A percentile compares a stretch with the other conserved stretches of the same genome.
These are phyloP conservation scores for Enteromius thamalakanensis DNA, from an alignment of 2,797 vertebrate species.

Conservation along the genomic window DNA sequence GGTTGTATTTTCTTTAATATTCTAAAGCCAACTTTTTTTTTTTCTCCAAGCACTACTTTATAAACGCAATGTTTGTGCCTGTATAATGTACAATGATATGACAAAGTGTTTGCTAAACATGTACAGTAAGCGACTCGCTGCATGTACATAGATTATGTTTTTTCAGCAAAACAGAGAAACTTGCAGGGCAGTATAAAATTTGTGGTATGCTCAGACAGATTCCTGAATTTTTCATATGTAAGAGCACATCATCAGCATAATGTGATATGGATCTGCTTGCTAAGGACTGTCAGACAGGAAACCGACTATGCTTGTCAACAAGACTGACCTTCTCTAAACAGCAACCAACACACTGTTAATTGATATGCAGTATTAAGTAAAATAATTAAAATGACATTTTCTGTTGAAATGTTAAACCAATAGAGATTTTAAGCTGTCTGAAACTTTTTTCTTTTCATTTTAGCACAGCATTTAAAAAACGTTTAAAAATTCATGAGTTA, in stretches of 20 bases:
- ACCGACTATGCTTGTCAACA: neutral
- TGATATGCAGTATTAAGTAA: neutral
- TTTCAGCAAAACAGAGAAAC: neutral
- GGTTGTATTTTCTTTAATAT: neutral
- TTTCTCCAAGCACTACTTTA: neutral
- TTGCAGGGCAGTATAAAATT: neutral
- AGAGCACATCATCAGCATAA: constrained; percentile 11
- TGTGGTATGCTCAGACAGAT: neutral
- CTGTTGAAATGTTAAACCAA: neutral
- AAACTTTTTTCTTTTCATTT: neutral
- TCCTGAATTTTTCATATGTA: neutral
- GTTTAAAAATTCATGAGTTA: neutral
- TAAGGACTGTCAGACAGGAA: neutral
- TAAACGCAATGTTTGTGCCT: neutral
- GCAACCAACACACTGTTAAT: neutral
- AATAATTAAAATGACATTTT: neutral
- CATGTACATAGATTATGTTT: neutral
- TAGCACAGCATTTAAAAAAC: neutral
- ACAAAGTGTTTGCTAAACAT: neutral
- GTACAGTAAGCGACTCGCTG: neutral
- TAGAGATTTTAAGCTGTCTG: neutral
- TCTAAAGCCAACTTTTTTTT: too few species aligned
- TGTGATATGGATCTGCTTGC: neutral
- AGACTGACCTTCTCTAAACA: constrained; percentile 10
- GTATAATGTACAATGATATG: neutral